Evolutionary conservation across 2,888 invertebrate species (phyloP), one percentile per base, ranked within the genome.

Genomic region (Leistus spinibarbis): DNA sequence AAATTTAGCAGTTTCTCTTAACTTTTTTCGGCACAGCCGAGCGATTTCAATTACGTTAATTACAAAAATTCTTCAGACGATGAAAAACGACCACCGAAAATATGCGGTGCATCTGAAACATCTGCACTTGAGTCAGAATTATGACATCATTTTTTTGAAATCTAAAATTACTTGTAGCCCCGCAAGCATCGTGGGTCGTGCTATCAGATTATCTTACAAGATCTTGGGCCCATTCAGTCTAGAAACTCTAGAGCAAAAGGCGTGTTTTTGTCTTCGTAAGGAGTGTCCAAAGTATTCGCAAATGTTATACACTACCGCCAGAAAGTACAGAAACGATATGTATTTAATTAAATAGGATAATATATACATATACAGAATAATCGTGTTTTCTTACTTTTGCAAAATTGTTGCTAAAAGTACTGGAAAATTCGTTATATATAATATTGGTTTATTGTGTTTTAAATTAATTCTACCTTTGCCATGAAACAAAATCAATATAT

Each of bases 91-190:
- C 19, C 20, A 60, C 57, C 57, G 69, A 69, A 63, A 63, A 17
- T 63, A 69, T 69, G 24, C 40, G 60, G 60, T 69, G 69, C 60
- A 70, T 70, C 54, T 54, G 54, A 63, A 63, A 70, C 70, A 70
- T 70, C 70, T 70, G 70, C 70, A 68, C 60, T 16, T n/a, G 9
- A 10, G 60, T 60, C 57, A 56, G 60, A 69, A 69, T 60, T 60
- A 60, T 69, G 69, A 69, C 69, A 69, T 69, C 69, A 69, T 69
- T 69, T 69, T 40, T 40, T 69, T 57, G 16, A 69, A 69, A 69
- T 60, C 69, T 56, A 68, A 68, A 68, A 56, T 68, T 68, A 68
- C 56, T 54, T 40, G 13, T 13, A 40, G 40, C 40, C 40, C 13
- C n/a, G n/a, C 7, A 40, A 40, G 40, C 40, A 40, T 40, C 40